Evolutionary conservation across 2,113 vertebrate species (phyloP).

Genomic region (Conger conger): DNA sequence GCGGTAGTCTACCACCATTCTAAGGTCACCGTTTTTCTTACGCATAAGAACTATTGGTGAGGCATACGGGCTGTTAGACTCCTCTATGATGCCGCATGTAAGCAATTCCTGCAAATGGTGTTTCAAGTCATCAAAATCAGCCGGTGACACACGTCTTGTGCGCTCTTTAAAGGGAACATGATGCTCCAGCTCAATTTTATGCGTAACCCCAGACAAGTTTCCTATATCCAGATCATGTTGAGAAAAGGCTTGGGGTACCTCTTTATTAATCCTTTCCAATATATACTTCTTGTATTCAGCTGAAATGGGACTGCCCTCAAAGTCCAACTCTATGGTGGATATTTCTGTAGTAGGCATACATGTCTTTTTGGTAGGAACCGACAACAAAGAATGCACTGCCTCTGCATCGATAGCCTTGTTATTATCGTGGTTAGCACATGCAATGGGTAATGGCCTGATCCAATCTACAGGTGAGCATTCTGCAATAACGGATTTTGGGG

Average conservation of each 20-base stretch:
- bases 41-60: slow-evolving; percentile 31
- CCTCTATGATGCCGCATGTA: slow-evolving; percentile 31
- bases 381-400: too few species aligned
- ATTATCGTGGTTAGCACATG: too few species aligned
- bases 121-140: slow-evolving; percentile 36
- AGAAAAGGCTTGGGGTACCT: slow-evolving; percentile 12
- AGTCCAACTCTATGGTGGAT: too few species aligned
- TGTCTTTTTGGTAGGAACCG: too few species aligned
- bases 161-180: slow-evolving; percentile 34
- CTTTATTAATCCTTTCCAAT: slow-evolving; percentile 5
- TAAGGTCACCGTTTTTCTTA: slow-evolving; percentile 26
- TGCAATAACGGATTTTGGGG: slow-evolving; percentile 22
- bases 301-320: too few species aligned
- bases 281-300: too few species aligned
- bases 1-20: slow-evolving; percentile 35
- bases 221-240: slow-evolving; percentile 31
- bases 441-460: too few species aligned
- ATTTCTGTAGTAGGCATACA: too few species aligned
- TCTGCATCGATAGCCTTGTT: too few species aligned
- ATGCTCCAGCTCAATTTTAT: slow-evolving; percentile 16
- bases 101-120: slow-evolving; percentile 22
- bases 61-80: slow-evolving; percentile 30
- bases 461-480: slow-evolving; percentile 28
- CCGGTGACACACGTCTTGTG: slow-evolving; percentile 27
- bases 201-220: slow-evolving; percentile 2